Evolutionary conservation across 2,888 invertebrate genomes (phyloP).

Genomic region (Idaea biselata): DNA sequence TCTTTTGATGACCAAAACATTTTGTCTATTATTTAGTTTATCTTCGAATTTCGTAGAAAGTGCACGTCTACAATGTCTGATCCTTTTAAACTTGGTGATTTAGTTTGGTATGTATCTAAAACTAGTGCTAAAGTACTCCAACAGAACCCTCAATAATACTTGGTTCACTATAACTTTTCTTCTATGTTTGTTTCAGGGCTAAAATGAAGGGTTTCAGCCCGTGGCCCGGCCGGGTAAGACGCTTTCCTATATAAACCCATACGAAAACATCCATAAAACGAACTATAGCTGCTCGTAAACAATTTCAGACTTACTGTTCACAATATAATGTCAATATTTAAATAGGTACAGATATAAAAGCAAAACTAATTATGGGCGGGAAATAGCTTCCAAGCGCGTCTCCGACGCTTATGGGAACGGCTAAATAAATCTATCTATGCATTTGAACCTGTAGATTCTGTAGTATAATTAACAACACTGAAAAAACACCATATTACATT

Average conservation of each 20-base stretch:
- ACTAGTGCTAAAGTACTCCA: slow-evolving; percentile 32
- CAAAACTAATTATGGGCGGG: slow-evolving; percentile 46
- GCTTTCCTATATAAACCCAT: slow-evolving; percentile 46
- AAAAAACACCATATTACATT: neutral
- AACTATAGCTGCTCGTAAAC: slow-evolving; percentile 11
- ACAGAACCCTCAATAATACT: slow-evolving; percentile 33
- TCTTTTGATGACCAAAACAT: slow-evolving; percentile 35
- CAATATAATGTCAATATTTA: slow-evolving; percentile 25
- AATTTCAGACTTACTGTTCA: slow-evolving; percentile 21
- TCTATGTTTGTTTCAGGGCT: slow-evolving; percentile 86
- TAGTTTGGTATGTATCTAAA: slow-evolving; percentile 74
- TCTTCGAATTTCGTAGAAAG: slow-evolving; percentile 57
- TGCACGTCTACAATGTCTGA: slow-evolving; percentile 64
- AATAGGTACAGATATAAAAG: slow-evolving; percentile 21
- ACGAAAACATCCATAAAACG: slow-evolving; percentile 18
- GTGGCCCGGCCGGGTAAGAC: slow-evolving; percentile 98
- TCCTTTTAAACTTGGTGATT: slow-evolving; percentile 76
- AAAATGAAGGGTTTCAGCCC: slow-evolving; percentile 98
- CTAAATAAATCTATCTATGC: slow-evolving; percentile 9
- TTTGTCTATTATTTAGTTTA: slow-evolving; percentile 67
- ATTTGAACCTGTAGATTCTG: neutral
- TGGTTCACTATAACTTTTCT: slow-evolving; percentile 21
- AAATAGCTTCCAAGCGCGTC: slow-evolving; percentile 41
- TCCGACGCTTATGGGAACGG: slow-evolving; percentile 28
- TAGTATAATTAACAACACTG: neutral